Evolutionary conservation across 2,113 vertebrate species (phyloP).

Genomic region (Bujurquina vittata): DNA sequence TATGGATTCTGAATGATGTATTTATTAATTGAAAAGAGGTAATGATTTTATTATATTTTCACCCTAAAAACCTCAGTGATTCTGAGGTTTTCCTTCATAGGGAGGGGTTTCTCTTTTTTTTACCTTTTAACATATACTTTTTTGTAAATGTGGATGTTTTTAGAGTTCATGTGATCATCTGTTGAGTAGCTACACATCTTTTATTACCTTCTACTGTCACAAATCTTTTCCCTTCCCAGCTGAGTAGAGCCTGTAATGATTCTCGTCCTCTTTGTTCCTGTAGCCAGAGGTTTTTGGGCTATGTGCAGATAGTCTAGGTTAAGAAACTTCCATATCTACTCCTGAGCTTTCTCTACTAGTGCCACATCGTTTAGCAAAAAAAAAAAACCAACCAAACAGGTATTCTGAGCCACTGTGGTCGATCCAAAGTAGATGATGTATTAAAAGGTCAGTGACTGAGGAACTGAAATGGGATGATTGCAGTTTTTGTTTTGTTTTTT

Average conservation of each 20-base stretch:
- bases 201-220: constrained; percentile 31
- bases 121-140: constrained; percentile 51
- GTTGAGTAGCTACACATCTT: constrained; percentile 61
- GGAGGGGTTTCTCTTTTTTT: constrained; percentile 3
- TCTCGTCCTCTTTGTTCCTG: constrained; percentile 43
- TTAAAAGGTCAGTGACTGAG: constrained; percentile 42
- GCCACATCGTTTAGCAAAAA: constrained; percentile 66
- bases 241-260: constrained; percentile 50
- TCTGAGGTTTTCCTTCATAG: constrained; percentile 27
- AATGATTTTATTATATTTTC: constrained; percentile 77
- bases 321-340: constrained; percentile 45
- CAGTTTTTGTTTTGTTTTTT: background rate
- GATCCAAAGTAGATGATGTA: constrained; percentile 65
- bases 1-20: constrained; percentile 80
- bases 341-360: constrained; percentile 54
- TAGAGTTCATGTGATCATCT: constrained; percentile 64
- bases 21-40: constrained; percentile 83
- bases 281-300: constrained; percentile 46
- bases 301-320: constrained; percentile 52
- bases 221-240: background rate
- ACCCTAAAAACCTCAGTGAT: constrained; percentile 45
- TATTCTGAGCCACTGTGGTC: constrained; percentile 74
- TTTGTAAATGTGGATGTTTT: constrained; percentile 74
- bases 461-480: constrained; percentile 41
- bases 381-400: constrained; percentile 33